These are phyloP conservation scores for Lepidothrix coronata DNA, from an alignment of 2,113 vertebrate genomes.

Conservation along the genomic window DNA sequence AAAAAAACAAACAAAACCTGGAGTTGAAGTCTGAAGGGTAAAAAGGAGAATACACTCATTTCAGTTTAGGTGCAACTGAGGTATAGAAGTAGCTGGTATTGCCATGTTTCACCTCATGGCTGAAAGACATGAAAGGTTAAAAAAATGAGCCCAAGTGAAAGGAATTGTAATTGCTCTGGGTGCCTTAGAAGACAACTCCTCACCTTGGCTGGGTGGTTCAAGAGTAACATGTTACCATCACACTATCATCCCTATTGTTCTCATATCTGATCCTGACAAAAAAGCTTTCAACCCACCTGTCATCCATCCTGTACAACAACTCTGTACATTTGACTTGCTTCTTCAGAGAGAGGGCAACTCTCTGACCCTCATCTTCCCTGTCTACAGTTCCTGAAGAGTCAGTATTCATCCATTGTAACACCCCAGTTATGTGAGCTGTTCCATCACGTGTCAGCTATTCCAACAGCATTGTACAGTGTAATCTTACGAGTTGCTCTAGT, in stretches of 20 bases:
- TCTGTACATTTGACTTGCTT: background rate
- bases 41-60: background rate
- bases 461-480: background rate
- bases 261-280: background rate
- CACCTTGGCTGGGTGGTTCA: background rate
- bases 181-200: background rate
- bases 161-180: slow-evolving; percentile 20
- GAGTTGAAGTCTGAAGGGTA: background rate
- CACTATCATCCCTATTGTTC: background rate
- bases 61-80: background rate
- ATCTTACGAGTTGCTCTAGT: background rate
- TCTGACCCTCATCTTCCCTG: background rate
- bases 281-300: background rate
- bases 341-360: background rate
- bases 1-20: no score
- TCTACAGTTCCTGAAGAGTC: background rate
- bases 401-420: background rate
- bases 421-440: background rate
- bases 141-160: background rate
- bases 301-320: background rate
- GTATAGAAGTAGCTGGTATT: background rate
- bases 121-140: background rate
- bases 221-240: background rate
- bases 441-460: background rate
- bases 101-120: background rate